Percentiles rank a stretch among this genome's conserved stretches.
These are phyloP conservation scores for Fringilla coelebs DNA, from an alignment of 2,797 vertebrate genomes.

Conservation along the genomic window DNA sequence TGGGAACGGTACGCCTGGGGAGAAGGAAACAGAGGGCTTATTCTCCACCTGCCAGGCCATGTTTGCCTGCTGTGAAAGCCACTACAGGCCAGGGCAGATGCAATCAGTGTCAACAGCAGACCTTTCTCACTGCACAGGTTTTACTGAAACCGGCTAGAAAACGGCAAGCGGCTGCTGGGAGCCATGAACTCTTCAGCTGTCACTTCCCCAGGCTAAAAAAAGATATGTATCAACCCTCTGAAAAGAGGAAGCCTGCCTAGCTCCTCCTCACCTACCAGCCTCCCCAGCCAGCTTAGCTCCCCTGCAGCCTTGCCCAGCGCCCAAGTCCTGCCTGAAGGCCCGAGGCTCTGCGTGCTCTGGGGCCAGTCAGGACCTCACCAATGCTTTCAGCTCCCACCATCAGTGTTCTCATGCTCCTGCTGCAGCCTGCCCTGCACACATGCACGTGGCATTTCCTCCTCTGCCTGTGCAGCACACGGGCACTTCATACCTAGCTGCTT, in stretches of 20 bases:
- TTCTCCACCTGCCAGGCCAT: accelerated
- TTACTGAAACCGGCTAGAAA: background rate
- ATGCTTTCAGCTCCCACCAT: background rate
- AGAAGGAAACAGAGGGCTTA: background rate
- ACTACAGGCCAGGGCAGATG: background rate
- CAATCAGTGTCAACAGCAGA: background rate
- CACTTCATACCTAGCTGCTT: background rate
- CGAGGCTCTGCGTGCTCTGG: background rate
- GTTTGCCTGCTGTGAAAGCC: background rate
- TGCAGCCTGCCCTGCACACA: background rate
- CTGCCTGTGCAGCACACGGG: background rate
- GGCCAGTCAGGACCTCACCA: background rate
- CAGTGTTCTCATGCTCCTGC: background rate
- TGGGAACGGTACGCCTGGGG: constrained; percentile 92
- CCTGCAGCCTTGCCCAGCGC: background rate
- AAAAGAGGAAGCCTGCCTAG: background rate
- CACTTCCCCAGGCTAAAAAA: background rate
- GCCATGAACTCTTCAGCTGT: accelerated
- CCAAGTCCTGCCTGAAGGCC: background rate
- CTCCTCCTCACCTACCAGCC: background rate
- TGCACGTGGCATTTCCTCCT: accelerated
- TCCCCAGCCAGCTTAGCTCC: background rate
- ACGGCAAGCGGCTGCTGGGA: accelerated
- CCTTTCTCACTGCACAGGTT: background rate
- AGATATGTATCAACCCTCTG: background rate